These are phyloP conservation scores for Tenthredo mesomela DNA, from an alignment of 2,888 invertebrate genomes.

Conservation along the genomic window DNA sequence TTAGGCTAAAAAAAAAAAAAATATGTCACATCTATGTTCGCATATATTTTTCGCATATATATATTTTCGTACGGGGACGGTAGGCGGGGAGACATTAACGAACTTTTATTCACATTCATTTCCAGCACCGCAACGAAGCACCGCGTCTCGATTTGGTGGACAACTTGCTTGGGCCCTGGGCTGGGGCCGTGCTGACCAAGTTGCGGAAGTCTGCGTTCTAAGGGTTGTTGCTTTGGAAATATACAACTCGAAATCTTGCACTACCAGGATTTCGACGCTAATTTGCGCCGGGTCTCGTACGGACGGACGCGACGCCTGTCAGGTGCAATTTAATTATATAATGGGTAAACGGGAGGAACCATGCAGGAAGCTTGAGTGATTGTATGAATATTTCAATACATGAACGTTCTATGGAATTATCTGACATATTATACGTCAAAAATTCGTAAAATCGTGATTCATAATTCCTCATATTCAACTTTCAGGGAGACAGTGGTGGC, in stretches of 20 bases:
- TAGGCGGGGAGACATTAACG: too few relatives aligned
- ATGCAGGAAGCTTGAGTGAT: neutral
- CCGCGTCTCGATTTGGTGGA: conserved; percentile 54
- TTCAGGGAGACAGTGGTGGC: conserved; percentile 64
- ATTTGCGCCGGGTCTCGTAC: conserved; percentile 60
- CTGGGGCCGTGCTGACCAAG: conserved; percentile 62
- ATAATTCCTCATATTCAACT: neutral
- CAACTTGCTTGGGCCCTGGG: conserved; percentile 59
- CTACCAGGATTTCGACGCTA: conserved; percentile 54
- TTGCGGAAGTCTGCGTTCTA: conserved; percentile 56
- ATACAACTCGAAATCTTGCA: conserved; percentile 56
- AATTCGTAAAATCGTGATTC: conserved; percentile 33
- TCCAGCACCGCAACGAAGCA: conserved; percentile 35
- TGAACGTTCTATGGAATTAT: neutral
- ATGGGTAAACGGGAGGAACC: neutral
- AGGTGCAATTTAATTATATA: conserved; percentile 52
- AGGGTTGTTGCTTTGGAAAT: conserved; percentile 57
- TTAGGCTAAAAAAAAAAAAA: too few relatives aligned
- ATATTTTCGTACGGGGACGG: too few relatives aligned
- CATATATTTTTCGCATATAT: too few relatives aligned
- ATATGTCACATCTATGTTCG: too few relatives aligned
- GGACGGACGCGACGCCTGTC: conserved; percentile 59
- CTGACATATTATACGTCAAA: neutral
- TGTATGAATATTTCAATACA: neutral
- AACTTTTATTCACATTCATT: neutral